phyloP scores from a whole-genome alignment of 2,888 invertebrate species.

The Nomada ruficornis region DNA sequence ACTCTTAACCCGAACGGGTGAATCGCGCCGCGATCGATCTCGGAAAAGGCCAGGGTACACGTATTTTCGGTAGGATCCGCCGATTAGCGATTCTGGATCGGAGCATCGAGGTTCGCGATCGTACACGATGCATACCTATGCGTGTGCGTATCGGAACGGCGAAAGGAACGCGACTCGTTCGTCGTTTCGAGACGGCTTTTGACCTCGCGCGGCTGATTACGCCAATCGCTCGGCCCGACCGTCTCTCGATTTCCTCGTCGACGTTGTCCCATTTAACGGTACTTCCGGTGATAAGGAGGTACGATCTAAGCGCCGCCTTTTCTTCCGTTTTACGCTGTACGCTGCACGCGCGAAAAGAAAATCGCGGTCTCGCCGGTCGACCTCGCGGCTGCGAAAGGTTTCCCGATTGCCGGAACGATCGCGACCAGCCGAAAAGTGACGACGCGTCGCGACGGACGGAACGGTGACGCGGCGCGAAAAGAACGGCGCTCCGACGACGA shows the following conservation, averaged over 20 bases:
- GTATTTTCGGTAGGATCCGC: too few relatives aligned
- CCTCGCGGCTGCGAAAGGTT: too few relatives aligned
- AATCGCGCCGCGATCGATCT: constrained; percentile 37
- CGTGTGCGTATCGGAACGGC: neutral
- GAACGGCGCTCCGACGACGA: neutral
- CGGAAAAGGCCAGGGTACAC: constrained; percentile 1
- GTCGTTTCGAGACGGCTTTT: constrained; percentile 47
- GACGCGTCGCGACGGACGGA: neutral
- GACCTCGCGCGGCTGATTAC: constrained; percentile 62
- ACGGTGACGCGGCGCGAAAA: too few relatives aligned
- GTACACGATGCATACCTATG: neutral
- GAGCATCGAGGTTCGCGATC: neutral
- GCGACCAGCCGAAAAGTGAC: too few relatives aligned
- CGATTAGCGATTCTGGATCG: too few relatives aligned
- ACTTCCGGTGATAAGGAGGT: constrained; percentile 70
- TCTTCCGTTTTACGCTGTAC: neutral
- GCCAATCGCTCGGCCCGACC: constrained; percentile 58
- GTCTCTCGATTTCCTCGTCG: constrained; percentile 65
- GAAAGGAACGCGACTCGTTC: neutral
- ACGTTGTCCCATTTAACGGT: constrained; percentile 64
- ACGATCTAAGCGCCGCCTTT: constrained; percentile 42
- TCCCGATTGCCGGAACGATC: neutral
- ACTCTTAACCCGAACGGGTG: constrained; percentile 2
- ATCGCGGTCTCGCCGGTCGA: too few relatives aligned
- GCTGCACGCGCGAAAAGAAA: neutral